Base-by-base conservation (phyloP, 2,113 vertebrate genomes). In the Oncorhynchus tshawytscha region DNA sequence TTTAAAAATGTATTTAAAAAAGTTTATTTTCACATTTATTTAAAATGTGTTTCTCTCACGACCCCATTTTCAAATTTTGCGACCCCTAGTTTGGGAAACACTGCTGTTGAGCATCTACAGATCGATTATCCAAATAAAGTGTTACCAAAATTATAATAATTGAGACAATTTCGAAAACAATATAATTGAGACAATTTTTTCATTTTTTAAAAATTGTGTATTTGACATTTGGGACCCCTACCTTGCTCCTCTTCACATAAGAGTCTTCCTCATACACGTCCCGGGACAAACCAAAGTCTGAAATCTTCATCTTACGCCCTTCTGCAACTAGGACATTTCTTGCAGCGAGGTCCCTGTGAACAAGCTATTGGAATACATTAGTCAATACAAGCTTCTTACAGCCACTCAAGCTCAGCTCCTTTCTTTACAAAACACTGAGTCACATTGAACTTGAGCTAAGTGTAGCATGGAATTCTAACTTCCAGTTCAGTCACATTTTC, bases 301-400 rank as follows among this genome's bases (percentile, higher is more conserved):
- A 99, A 82, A 99, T 99, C 92, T 99, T 99, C 98, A 99, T 99
- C 91, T 99, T 99, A 70, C 96, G 93, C 9, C 97, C 97, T 86
- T 99, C 98, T 11, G 98, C 98, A 1, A 99, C 98, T 13, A 99
- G 48, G 25, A 99, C 97, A 1, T 99, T 99, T 84, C 97, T 94
- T 75, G 98, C 98, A 4, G 98, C 98, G 31, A 99, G 91, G 86
- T 99, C 98, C 80, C 98, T 95, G 87, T 99, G 98, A 69, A 99
- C 98, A 0, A 99, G 96, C 98, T 99, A 78, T 79, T 48, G 27
- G 0, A 22, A 22, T 60, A 77, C 77, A 73, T 79, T 5, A 6
- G 70, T 78, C 11, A 60, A 67, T 49, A 24, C 5, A 22, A 70
- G 7, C 24, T 12, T 45, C 39, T 45, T 27, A 22, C 11, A 11